Evolutionary conservation across 2,113 vertebrate species (phyloP).

Genomic region (Apodemus speciosus): DNA sequence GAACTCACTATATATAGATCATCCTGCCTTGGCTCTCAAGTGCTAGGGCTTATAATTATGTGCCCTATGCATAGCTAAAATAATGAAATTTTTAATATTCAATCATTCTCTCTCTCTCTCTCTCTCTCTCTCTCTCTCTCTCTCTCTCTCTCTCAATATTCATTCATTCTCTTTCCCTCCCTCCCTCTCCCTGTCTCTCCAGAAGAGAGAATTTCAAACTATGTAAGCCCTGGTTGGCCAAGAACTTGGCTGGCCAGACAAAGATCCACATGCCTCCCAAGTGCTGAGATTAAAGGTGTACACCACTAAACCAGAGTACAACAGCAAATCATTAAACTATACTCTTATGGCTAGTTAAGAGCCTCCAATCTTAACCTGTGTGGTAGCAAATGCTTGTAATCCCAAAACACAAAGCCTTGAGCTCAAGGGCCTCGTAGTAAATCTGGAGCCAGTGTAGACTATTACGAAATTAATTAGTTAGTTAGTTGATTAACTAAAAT

Average conservation of each 20-base stretch:
- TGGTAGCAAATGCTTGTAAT: neutral
- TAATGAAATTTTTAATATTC: neutral
- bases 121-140: no score
- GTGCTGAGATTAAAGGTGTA: neutral
- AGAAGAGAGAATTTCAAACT: neutral
- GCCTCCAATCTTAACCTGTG: neutral
- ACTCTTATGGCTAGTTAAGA: constrained; percentile 35
- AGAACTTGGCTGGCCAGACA: neutral
- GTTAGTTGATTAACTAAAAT: neutral
- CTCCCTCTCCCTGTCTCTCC: no score
- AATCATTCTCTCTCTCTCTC: no score
- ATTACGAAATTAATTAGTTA: neutral
- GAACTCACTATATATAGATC: neutral
- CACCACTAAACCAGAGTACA: neutral
- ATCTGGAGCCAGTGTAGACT: no score
- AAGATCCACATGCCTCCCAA: neutral
- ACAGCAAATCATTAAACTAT: constrained; percentile 54
- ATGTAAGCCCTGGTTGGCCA: no score
- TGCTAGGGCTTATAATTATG: neutral
- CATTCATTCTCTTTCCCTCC: no score
- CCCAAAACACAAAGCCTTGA: neutral
- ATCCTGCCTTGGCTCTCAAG: neutral
- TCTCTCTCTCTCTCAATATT: no score
- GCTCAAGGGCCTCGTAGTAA: neutral
- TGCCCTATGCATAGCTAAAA: neutral